Evolutionary conservation across 2,113 vertebrate genomes (phyloP).

Genomic region (Syngnathus floridae): DNA sequence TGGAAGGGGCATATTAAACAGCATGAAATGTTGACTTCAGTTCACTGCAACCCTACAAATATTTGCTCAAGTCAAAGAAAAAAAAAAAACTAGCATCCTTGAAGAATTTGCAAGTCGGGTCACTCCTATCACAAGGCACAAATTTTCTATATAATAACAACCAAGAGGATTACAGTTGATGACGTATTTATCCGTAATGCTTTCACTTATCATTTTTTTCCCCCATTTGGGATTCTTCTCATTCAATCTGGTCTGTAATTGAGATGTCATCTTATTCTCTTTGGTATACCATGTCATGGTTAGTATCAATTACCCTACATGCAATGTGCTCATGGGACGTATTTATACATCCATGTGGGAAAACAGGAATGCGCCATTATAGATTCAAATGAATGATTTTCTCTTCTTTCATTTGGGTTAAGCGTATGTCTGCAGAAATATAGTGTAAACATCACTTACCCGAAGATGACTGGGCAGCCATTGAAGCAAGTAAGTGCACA

Average conservation of each 20-base stretch:
- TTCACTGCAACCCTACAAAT: too few species aligned
- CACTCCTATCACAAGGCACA: too few species aligned
- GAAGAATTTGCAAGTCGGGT: too few species aligned
- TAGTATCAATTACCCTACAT: slow-evolving; percentile 33
- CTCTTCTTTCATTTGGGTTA: slow-evolving; percentile 10
- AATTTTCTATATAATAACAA: too few species aligned
- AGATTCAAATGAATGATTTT: slow-evolving; percentile 11
- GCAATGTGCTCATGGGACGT: slow-evolving; percentile 7
- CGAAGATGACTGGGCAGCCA: slow-evolving; percentile 3
- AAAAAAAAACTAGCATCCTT: too few species aligned
- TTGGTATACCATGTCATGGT: slow-evolving; percentile 26
- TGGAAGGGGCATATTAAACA: too few species aligned
- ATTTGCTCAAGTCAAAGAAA: too few species aligned
- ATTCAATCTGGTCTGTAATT: slow-evolving; percentile 35
- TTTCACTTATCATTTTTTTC: slow-evolving; percentile 18
- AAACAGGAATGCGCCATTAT: slow-evolving; percentile 3
- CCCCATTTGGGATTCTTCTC: slow-evolving; percentile 19
- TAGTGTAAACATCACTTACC: background rate
- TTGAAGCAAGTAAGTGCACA: background rate
- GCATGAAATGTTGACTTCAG: too few species aligned
- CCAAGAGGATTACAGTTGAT: slow-evolving; percentile 20
- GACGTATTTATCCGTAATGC: slow-evolving; percentile 18
- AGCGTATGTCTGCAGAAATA: slow-evolving; percentile 7
- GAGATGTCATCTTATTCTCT: slow-evolving; percentile 4
- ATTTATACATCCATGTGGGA: slow-evolving; percentile 2